Evolutionary conservation across 2,888 invertebrate genomes (phyloP).

Genomic region (Galeruca laticollis): DNA sequence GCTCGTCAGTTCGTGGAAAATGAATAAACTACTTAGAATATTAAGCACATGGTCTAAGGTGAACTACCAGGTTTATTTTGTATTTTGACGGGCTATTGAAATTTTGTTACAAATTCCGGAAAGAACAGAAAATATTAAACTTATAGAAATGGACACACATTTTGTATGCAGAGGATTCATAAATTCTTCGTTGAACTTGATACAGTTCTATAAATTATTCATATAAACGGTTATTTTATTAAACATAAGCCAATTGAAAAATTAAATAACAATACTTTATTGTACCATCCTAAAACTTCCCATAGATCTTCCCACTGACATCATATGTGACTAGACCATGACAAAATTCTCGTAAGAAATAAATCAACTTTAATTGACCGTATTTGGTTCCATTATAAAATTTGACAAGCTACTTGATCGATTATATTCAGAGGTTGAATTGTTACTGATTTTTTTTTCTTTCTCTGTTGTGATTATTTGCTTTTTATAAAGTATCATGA

Average conservation of each 20-base stretch:
- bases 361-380: slow-evolving; percentile 55
- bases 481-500: slow-evolving; percentile 39
- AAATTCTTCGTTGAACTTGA: no score
- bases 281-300: not conserved
- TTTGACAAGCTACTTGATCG: slow-evolving; percentile 49
- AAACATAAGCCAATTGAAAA: not conserved
- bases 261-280: slow-evolving; percentile 5
- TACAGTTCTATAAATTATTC: no score
- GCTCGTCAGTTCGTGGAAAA: not conserved
- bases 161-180: no score
- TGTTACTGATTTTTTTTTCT: slow-evolving; percentile 38
- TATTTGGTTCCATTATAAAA: slow-evolving; percentile 50
- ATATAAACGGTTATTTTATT: not conserved
- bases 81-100: no score
- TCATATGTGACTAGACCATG: slow-evolving; percentile 21
- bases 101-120: no score
- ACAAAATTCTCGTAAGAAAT: slow-evolving; percentile 44
- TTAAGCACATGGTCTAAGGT: not conserved
- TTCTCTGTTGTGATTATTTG: slow-evolving; percentile 37
- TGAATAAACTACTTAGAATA: no score
- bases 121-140: no score
- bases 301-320: slow-evolving; percentile 19
- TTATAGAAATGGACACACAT: no score
- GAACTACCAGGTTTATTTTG: no score
- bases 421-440: slow-evolving; percentile 43